Percentiles rank a stretch among this genome's conserved stretches.
These are phyloP conservation scores for Caenorhabditis sinica DNA, from an alignment of 2,888 invertebrate genomes.

Conservation along the genomic window DNA sequence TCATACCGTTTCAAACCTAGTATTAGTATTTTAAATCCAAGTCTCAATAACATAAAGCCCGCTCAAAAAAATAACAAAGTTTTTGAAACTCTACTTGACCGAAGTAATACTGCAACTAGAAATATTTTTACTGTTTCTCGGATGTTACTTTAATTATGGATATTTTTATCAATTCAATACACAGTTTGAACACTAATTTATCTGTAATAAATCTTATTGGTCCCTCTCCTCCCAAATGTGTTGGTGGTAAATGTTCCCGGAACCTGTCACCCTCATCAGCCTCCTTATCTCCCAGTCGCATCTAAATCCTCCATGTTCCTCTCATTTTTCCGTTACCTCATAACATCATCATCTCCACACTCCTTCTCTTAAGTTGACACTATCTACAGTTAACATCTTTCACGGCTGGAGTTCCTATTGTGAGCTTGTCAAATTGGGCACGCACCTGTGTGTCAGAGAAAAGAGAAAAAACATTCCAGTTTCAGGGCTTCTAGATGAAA, in stretches of 20 bases:
- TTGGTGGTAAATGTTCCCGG: not conserved
- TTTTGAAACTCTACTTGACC: no score
- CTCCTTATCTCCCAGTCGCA: not conserved
- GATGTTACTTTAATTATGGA: no score
- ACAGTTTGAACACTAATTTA: no score
- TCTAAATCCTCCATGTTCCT: not conserved
- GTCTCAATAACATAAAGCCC: no score
- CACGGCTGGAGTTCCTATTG: not conserved
- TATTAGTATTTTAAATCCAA: no score
- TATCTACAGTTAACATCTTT: slow-evolving; percentile 1
- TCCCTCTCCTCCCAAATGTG: not conserved
- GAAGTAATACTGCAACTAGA: no score
- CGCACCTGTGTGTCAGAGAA: slow-evolving; percentile 1
- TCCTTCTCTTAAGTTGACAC: not conserved
- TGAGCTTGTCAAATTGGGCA: not conserved
- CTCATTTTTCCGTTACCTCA: slow-evolving; percentile 1
- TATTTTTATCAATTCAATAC: no score
- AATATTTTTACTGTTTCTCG: no score
- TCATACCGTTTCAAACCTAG: no score
- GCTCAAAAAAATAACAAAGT: no score
- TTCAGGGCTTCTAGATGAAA: not conserved
- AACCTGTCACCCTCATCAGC: not conserved
- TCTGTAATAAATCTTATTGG: not conserved
- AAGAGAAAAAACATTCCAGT: not conserved
- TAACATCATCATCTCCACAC: not conserved